Percentiles rank a stretch among this genome's conserved stretches.
Evolutionary conservation across 2,113 vertebrate species (phyloP).

Genomic region (Notiomystis cincta): DNA sequence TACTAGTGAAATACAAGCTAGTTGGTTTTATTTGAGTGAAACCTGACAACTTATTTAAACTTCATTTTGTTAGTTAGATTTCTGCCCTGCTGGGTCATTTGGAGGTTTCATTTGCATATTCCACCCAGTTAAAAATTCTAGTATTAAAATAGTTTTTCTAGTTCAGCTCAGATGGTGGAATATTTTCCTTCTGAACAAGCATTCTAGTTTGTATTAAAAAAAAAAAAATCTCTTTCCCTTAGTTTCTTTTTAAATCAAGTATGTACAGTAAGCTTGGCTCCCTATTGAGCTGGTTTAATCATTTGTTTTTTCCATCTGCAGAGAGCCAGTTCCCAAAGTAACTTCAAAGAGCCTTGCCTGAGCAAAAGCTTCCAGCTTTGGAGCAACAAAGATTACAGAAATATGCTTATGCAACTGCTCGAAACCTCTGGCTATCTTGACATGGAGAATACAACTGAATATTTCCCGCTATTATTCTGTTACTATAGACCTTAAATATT

Average conservation of each 20-base stretch:
- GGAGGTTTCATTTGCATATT: neutral
- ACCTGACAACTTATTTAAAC: neutral
- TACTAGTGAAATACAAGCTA: neutral
- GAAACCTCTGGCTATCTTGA: neutral
- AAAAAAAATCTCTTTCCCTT: neutral
- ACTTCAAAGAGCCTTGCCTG: slow-evolving; percentile 25
- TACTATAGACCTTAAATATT: neutral
- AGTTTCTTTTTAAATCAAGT: slow-evolving; percentile 1
- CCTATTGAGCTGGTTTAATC: slow-evolving; percentile 22
- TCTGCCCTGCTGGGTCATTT: neutral
- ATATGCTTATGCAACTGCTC: neutral
- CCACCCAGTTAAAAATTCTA: neutral
- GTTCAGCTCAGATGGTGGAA: neutral
- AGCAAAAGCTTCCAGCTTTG: slow-evolving; percentile 2
- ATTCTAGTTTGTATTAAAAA: neutral
- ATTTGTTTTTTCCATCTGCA: slow-evolving; percentile 35
- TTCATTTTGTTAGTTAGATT: neutral
- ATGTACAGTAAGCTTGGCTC: slow-evolving; percentile 14
- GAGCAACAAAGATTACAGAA: slow-evolving; percentile 22
- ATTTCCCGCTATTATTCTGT: neutral
- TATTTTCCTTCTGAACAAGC: neutral
- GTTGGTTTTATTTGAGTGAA: neutral
- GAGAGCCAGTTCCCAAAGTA: slow-evolving; percentile 10
- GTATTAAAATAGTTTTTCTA: neutral
- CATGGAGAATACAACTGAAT: neutral